Evolutionary conservation across 2,888 invertebrate species (phyloP).

Genomic region (Rhynchonema sp.): DNA sequence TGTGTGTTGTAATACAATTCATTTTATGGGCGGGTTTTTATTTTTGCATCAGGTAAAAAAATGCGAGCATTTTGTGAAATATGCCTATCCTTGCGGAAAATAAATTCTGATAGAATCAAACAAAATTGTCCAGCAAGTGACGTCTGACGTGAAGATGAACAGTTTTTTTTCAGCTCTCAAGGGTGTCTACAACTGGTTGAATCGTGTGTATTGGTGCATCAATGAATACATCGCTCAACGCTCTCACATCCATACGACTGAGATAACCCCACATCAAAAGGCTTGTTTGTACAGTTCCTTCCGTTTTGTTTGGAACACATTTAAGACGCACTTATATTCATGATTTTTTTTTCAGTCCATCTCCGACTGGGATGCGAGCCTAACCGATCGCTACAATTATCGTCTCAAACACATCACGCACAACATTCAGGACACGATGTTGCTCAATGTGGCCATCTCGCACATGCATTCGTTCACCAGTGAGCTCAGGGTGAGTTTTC

Average conservation of each 20-base stretch:
- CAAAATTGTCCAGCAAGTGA: too few relatives aligned
- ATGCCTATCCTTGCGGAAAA: too few relatives aligned
- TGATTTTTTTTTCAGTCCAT: too few relatives aligned
- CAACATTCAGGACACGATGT: not conserved
- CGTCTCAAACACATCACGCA: not conserved
- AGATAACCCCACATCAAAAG: not conserved
- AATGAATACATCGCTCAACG: not conserved
- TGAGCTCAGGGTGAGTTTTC: not conserved
- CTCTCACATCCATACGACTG: not conserved
- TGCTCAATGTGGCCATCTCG: not conserved
- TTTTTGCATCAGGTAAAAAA: too few relatives aligned
- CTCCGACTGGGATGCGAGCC: too few relatives aligned
- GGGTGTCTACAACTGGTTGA: not conserved
- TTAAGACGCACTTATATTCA: too few relatives aligned
- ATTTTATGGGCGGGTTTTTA: too few relatives aligned
- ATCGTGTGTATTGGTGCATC: not conserved
- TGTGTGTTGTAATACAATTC: too few relatives aligned
- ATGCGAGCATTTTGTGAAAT: too few relatives aligned
- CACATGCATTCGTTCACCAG: not conserved
- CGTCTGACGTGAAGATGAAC: not conserved
- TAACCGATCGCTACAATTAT: too few relatives aligned
- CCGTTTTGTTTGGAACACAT: too few relatives aligned
- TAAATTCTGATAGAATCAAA: too few relatives aligned
- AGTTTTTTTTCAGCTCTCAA: slow-evolving; percentile 20
- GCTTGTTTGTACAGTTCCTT: not conserved